Evolutionary conservation across 2,888 invertebrate species (phyloP).

Genomic region (Hedya salicella): DNA sequence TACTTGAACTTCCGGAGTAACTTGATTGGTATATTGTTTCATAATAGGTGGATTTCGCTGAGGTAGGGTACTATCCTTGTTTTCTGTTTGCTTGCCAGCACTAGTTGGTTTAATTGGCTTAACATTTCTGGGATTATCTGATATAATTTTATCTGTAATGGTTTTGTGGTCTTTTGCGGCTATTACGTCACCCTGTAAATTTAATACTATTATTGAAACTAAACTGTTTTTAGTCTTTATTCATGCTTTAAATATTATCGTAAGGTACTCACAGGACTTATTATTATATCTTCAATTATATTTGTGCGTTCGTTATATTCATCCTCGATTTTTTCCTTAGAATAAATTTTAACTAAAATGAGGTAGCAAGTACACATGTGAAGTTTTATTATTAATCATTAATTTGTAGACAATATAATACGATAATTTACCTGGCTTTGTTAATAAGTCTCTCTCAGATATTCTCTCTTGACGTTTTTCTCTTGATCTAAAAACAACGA

Average conservation of each 20-base stretch:
- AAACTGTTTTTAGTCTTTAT: no score
- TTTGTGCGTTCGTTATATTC: slow-evolving; percentile 15
- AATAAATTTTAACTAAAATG: slow-evolving; percentile 4
- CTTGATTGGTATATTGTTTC: no score
- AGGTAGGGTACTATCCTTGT: not conserved
- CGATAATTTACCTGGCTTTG: slow-evolving; percentile 46
- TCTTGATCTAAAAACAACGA: slow-evolving; percentile 61
- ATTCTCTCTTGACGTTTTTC: slow-evolving; percentile 66
- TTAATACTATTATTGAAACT: no score
- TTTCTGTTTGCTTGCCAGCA: no score
- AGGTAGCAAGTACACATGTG: not conserved
- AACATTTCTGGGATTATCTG: no score
- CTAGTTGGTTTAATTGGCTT: no score
- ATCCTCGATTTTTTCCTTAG: not conserved
- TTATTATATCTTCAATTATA: slow-evolving; percentile 22
- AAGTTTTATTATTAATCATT: not conserved
- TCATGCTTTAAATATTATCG: not conserved
- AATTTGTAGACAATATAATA: no score
- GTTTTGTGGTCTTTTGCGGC: no score
- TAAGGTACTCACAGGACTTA: slow-evolving; percentile 20
- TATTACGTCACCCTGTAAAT: no score
- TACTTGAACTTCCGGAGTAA: no score
- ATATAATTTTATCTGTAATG: no score
- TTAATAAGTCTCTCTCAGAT: slow-evolving; percentile 39
- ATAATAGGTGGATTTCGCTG: not conserved